Evolutionary conservation across 1,140 invertebrate genomes (phyloP).

Genomic region (Anagrus nilaparvatae): DNA sequence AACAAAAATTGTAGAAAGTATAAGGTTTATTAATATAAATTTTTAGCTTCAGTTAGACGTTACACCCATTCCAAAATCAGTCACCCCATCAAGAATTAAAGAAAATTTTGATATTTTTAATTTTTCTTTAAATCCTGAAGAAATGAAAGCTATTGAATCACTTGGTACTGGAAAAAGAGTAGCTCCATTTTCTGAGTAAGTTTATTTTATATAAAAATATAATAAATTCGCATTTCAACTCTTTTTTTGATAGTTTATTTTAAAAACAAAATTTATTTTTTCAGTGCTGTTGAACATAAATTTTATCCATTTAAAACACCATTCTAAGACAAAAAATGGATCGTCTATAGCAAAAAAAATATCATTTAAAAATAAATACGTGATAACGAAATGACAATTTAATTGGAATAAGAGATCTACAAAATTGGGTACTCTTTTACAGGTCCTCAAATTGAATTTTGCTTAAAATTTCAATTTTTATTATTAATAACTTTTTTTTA

Average conservation of each 20-base stretch:
- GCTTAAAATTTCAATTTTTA: no score
- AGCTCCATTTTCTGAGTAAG: constrained; percentile 20
- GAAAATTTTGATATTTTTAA: constrained; percentile 67
- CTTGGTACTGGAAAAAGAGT: constrained; percentile 24
- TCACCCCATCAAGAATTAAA: constrained; percentile 53
- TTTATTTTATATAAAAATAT: constrained; percentile 9
- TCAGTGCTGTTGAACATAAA: constrained; percentile 21
- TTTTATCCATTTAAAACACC: constrained; percentile 29
- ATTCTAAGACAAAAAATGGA: no score
- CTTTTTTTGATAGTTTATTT: constrained; percentile 1
- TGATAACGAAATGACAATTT: no score
- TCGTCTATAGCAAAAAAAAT: no score
- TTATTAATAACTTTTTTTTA: no score
- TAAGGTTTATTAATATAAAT: constrained; percentile 2
- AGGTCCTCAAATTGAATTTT: no score
- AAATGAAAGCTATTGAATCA: constrained; percentile 38
- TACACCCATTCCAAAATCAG: constrained; percentile 62
- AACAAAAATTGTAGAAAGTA: neutral
- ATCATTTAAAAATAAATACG: no score
- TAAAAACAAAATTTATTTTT: constrained; percentile 16
- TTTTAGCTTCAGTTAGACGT: constrained; percentile 26
- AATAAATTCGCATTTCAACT: neutral
- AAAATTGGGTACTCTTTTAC: no score
- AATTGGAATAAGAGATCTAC: no score
- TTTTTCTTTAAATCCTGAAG: constrained; percentile 54